Conservation (phyloP, 2,797 vertebrate genomes). For the Alcedo atthis region DNA sequence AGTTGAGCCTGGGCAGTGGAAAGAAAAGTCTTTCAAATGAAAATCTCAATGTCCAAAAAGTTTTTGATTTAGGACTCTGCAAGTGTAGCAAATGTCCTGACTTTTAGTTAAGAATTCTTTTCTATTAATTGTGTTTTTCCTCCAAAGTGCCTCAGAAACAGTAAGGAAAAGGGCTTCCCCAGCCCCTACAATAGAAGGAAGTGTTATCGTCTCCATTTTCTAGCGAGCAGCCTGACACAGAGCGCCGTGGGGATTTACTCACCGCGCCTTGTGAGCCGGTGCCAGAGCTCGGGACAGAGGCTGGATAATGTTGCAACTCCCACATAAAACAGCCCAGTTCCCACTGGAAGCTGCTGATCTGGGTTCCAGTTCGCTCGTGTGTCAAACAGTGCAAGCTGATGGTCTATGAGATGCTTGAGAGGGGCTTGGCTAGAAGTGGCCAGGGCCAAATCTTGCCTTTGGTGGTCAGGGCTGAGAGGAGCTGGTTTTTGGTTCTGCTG, state of each 20-base stretch:
- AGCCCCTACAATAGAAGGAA: slow-evolving; percentile 14
- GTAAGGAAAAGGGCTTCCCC: neutral
- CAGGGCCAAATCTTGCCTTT: neutral
- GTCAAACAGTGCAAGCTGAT: neutral
- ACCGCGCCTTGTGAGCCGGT: neutral
- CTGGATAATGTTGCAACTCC: neutral
- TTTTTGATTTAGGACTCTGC: neutral
- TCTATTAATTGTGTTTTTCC: neutral
- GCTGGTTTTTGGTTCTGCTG: neutral
- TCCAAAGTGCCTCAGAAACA: neutral
- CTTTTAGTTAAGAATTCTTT: neutral
- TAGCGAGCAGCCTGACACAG: neutral
- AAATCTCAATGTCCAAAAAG: neutral
- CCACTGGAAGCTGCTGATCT: neutral
- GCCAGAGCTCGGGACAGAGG: neutral
- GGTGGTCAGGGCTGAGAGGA: neutral
- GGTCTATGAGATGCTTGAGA: neutral
- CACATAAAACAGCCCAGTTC: neutral
- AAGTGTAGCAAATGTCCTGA: neutral
- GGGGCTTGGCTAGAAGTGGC: fast-evolving
- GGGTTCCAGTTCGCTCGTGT: fast-evolving
- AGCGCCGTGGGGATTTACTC: neutral
- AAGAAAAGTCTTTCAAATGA: neutral
- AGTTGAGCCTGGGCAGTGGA: neutral
- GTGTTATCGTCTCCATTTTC: neutral